Evolutionary conservation across 2,888 invertebrate genomes (phyloP).

Genomic region (Thymelicus acteon): DNA sequence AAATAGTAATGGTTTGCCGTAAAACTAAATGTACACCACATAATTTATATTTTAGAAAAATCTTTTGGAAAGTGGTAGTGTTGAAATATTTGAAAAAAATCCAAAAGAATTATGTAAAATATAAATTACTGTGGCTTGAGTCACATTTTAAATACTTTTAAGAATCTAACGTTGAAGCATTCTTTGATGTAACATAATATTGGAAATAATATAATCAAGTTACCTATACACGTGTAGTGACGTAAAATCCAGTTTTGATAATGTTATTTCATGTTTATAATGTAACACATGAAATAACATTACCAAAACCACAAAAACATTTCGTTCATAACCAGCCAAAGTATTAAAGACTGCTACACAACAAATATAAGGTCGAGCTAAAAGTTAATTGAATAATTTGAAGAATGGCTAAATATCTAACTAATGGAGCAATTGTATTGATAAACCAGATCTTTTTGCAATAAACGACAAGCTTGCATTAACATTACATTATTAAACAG

Average conservation of each 20-base stretch:
- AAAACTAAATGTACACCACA: constrained; percentile 4
- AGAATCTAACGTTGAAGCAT: constrained; percentile 3
- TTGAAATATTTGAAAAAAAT: not conserved
- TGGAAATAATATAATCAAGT: not conserved
- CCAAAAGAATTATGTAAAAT: not conserved
- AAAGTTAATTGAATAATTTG: constrained; percentile 67
- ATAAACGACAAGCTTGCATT: constrained; percentile 51
- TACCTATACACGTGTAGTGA: not conserved
- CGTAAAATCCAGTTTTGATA: not conserved
- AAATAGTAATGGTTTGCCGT: not conserved
- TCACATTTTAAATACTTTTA: not conserved
- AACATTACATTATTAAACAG: constrained; percentile 47
- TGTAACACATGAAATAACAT: not conserved
- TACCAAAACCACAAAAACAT: constrained; percentile 14
- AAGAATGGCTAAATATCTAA: constrained; percentile 82
- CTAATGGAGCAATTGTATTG: constrained; percentile 81
- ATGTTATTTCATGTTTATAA: not conserved
- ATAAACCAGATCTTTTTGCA: constrained; percentile 71
- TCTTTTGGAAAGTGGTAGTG: constrained; percentile 31
- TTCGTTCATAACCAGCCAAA: not conserved
- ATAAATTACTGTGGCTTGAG: not conserved
- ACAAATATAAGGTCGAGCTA: constrained; percentile 73
- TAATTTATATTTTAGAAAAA: constrained; percentile 4
- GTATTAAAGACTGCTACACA: constrained; percentile 58
- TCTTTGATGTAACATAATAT: not conserved